Evolutionary conservation across 2,797 vertebrate genomes (phyloP), one percentile per base, ranked within the genome.

Genomic region (Lacerta agilis): DNA sequence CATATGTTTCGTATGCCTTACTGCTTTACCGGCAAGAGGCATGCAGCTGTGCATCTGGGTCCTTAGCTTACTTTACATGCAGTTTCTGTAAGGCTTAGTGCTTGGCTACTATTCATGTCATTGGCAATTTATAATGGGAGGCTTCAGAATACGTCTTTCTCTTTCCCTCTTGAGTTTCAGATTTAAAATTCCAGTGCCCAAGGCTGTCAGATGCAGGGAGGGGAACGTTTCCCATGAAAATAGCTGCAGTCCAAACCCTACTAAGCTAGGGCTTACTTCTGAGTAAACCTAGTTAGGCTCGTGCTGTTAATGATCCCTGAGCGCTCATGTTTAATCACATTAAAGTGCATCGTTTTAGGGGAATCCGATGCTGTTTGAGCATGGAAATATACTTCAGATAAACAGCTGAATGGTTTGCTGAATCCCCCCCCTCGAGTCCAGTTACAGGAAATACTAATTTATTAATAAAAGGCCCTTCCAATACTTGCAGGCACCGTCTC

Each of bases 401-500:
- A 93, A 55, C 81, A 91, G 92, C 88, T 92, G 92, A 92, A 69
- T 89, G 89, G 86, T 79, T 93, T 89, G 91, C 80, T 82, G 91
- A 93, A 93, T 96, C 95, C 92, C 91, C 80, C 3, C 92, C 91
- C 80, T 3, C 33, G 64, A 91, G 94, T 90, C 89, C 90, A 91
- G 93, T 93, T 93, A 92, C 58, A 92, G 92, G 93, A 93, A 90
- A 90, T 93, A 94, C 64, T 91, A 91, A 94, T 93, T 92, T 94
- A 95, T 92, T 94, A 94, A 91, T 95, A 93, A 94, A 91, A 41
- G 94, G 67, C 93, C 88, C 83, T 77, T 93, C 49, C 93, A 0
- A 8, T 87, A 87, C 15, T 72, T 72, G 92, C 85, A 2, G 84
- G 86, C 41, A 91, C 94, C 92, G 81, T 86, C 76, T 89, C 86